phyloP scores from a whole-genome alignment of 2,888 invertebrate species.

The Eretmocerus hayati region DNA sequence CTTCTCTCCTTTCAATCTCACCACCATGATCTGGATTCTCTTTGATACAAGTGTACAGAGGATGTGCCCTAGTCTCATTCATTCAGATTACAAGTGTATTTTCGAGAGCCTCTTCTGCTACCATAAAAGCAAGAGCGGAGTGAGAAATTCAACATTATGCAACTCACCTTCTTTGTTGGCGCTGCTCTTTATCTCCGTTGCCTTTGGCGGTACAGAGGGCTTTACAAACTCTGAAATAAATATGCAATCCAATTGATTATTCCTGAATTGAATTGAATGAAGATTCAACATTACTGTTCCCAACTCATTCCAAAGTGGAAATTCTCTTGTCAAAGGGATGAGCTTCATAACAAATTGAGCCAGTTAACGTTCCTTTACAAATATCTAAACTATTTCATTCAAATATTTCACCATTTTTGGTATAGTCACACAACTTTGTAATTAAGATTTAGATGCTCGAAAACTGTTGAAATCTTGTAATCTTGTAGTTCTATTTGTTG shows the following conservation, averaged over 20 bases:
- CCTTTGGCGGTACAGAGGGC: conserved; percentile 78
- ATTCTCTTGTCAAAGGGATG: not conserved
- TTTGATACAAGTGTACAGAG: too few relatives aligned
- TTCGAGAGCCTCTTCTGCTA: too few relatives aligned
- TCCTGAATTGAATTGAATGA: not conserved
- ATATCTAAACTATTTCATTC: too few relatives aligned
- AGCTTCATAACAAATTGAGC: too few relatives aligned
- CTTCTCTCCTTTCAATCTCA: too few relatives aligned
- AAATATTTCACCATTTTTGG: too few relatives aligned
- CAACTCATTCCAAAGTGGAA: conserved; percentile 10
- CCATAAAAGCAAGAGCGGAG: conserved; percentile 1
- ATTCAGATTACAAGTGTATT: too few relatives aligned
- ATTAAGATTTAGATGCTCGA: not conserved
- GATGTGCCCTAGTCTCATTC: too few relatives aligned
- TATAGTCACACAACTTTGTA: not conserved
- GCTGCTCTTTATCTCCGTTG: conserved; percentile 71
- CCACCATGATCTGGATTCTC: too few relatives aligned
- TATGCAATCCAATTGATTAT: conserved; percentile 20
- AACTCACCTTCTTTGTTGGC: conserved; percentile 69
- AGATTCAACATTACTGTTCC: conserved; percentile 6
- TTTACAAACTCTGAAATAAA: conserved; percentile 72
- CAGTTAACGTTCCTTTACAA: too few relatives aligned
- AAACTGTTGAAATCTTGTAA: too few relatives aligned
- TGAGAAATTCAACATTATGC: conserved; percentile 8
- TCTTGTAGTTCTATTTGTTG: too few relatives aligned